phyloP scores from a whole-genome alignment of 1,140 invertebrate genomes.

The Diuraphis noxia region DNA sequence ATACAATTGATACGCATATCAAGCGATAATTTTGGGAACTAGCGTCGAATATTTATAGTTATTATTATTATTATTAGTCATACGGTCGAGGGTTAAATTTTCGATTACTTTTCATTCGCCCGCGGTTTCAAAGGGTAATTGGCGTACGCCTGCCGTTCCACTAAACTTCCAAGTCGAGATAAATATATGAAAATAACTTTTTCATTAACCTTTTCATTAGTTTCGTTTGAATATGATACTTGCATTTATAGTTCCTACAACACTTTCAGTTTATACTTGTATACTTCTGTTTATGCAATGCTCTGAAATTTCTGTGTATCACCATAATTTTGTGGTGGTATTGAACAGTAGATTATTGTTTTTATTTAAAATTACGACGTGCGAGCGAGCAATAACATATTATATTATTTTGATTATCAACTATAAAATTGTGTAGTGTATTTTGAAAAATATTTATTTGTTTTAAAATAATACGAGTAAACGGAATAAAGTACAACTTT shows the following conservation, averaged over 20 bases:
- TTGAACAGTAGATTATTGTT: neutral
- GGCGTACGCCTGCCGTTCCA: neutral
- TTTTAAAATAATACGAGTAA: too few relatives aligned
- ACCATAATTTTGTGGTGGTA: neutral
- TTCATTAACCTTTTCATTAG: neutral
- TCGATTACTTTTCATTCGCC: neutral
- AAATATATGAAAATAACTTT: neutral
- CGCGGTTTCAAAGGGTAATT: neutral
- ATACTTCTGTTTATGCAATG: neutral
- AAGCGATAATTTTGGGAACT: neutral
- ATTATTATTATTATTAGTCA: neutral
- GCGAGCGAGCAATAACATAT: neutral
- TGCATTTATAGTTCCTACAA: neutral
- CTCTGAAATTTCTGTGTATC: neutral
- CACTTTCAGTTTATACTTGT: neutral
- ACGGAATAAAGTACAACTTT: too few relatives aligned
- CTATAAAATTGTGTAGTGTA: too few relatives aligned
- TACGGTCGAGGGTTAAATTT: neutral
- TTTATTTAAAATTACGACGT: neutral
- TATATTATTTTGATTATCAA: neutral
- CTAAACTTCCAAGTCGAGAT: neutral
- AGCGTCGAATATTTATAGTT: neutral
- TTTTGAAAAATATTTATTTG: too few relatives aligned
- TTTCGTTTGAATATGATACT: neutral
- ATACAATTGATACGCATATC: neutral